Conservation (phyloP, 1,140 invertebrate species). For the Lethrus apterus region DNA sequence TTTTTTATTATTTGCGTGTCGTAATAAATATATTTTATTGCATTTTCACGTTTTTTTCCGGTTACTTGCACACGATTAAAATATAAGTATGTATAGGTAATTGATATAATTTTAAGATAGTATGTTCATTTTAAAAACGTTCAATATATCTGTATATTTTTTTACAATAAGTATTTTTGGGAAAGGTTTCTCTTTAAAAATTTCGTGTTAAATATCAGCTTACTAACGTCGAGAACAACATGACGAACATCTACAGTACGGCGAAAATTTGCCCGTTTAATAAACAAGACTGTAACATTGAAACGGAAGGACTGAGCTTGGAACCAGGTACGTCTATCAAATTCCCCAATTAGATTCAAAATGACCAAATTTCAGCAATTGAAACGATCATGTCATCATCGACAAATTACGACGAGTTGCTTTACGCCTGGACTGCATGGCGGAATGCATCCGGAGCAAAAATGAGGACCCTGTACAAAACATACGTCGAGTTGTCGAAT, state of each 20-base stretch:
- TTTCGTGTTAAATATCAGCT: too few species aligned
- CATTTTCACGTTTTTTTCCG: too few species aligned
- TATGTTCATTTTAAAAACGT: too few species aligned
- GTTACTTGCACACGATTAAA: too few species aligned
- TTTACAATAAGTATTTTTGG: too few species aligned
- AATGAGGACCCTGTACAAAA: slow-evolving; percentile 57
- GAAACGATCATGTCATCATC: slow-evolving; percentile 57
- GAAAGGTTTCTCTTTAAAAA: too few species aligned
- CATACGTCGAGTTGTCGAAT: slow-evolving; percentile 69
- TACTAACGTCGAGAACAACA: slow-evolving; percentile 22
- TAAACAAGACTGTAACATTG: slow-evolving; percentile 29
- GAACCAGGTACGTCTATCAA: slow-evolving; percentile 28
- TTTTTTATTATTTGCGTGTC: too few species aligned
- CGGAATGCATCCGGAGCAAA: slow-evolving; percentile 62
- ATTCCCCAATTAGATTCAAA: neutral
- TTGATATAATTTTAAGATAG: too few species aligned
- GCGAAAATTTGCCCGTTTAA: slow-evolving; percentile 35
- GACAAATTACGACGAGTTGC: slow-evolving; percentile 63
- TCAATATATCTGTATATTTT: too few species aligned
- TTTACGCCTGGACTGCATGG: slow-evolving; percentile 70
- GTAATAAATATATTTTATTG: too few species aligned
- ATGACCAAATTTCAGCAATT: slow-evolving; percentile 46
- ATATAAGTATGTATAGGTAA: too few species aligned
- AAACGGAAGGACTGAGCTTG: slow-evolving; percentile 28
- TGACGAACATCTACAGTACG: slow-evolving; percentile 43